Evolutionary conservation across 2,888 invertebrate genomes (phyloP), one percentile per base, ranked within the genome.

Genomic region (Agrotis segetum): DNA sequence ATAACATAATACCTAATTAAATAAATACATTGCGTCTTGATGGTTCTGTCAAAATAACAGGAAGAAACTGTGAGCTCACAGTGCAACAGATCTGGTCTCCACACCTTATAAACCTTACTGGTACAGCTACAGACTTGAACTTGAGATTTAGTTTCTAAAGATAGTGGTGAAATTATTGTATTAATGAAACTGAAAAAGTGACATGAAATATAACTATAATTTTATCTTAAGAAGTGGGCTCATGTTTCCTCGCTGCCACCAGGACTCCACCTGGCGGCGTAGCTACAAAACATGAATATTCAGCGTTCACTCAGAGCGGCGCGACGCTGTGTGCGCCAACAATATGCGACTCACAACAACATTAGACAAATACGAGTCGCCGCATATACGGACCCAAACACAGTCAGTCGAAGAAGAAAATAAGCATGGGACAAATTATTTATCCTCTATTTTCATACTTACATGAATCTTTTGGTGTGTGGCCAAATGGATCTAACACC

Each of bases 281-380:
- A 46, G 67, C 61, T 61, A 64, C 60, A 58, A 49, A 67, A 61
- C 65, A 82, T 83, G 73, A 83, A 83, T 85, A 85, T 83, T 85
- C 85, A 85, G 67, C 29, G 40, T 53, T 66, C 67, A 79, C 65
- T 84, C 64, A 71, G 55, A 64, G 64, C 60, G 50, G 58, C 64
- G 62, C 59, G 65, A 24, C 61, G 67, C 44, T 65, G 69, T 74
- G 60, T 79, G 77, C 55, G 72, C 66, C 44, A 59, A 80, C 80
- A 80, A 70, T 65, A 73, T 65, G 70, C 70, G 47, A 68, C 65
- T 68, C 62, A 72, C 79, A 75, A 70, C 68, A 73, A 70, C 66
- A 75, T 84, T 75, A 68, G 40, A 84, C 73, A 68, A 78, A 81
- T 55, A 67, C 65, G 19, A 65, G 49, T 46, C 56, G 19, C 46